Evolutionary conservation across 2,797 vertebrate genomes (phyloP).

Genomic region (Pristis pectinata): DNA sequence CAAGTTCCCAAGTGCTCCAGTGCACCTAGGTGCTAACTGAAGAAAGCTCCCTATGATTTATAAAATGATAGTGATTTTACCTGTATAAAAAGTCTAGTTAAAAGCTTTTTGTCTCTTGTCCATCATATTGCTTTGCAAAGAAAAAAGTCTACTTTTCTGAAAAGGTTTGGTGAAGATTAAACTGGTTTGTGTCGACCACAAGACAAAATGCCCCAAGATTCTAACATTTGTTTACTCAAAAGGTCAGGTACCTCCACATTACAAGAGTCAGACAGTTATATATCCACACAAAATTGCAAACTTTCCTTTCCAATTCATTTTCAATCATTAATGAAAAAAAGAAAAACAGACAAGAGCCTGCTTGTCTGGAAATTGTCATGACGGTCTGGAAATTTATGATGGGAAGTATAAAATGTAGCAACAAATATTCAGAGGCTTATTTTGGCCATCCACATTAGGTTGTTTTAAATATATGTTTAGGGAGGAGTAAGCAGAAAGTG

Average conservation of each 20-base stretch:
- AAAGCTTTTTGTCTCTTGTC: not conserved
- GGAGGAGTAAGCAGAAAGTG: not conserved
- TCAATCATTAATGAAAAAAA: not conserved
- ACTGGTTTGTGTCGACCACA: not conserved
- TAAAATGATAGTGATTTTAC: not conserved
- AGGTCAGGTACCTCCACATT: not conserved
- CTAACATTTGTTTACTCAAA: not conserved
- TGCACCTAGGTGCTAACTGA: not conserved
- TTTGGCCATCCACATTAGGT: not conserved
- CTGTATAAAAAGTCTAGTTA: not conserved
- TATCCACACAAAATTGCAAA: not conserved
- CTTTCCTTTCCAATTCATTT: not conserved
- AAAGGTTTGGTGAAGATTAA: not conserved
- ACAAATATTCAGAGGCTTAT: not conserved
- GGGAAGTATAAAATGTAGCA: not conserved
- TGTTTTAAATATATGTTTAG: slow-evolving; percentile 12
- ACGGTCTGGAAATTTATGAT: not conserved
- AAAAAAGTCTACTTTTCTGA: not conserved
- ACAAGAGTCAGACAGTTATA: not conserved
- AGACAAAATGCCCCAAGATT: not conserved
- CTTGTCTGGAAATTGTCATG: not conserved
- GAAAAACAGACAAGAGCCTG: not conserved
- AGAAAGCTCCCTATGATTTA: not conserved
- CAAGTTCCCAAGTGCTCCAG: not conserved
- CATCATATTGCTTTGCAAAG: not conserved